Percentiles rank a stretch among this genome's conserved stretches.
These are phyloP conservation scores for Epiblema foenella DNA, from an alignment of 2,888 invertebrate genomes.

Conservation along the genomic window DNA sequence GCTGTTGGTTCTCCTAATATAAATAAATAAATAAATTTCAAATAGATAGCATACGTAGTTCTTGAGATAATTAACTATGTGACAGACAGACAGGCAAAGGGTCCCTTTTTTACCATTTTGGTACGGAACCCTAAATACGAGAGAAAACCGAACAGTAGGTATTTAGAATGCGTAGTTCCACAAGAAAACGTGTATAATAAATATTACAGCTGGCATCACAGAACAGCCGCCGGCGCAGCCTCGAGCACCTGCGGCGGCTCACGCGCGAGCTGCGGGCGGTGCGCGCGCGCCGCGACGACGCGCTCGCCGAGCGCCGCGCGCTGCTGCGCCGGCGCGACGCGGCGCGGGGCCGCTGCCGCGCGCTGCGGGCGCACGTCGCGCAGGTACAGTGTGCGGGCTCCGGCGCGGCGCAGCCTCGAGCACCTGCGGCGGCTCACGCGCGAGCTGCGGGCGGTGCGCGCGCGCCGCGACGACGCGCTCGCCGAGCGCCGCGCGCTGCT, in stretches of 20 bases:
- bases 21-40: no score
- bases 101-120: no score
- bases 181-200: background rate
- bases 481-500: constrained; percentile 62
- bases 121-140: no score
- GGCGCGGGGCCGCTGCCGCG: constrained; percentile 57
- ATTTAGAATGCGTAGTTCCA: no score
- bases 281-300: constrained; percentile 67
- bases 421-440: constrained; percentile 71
- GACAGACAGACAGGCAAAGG: no score
- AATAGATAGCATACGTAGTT: no score
- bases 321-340: constrained; percentile 58
- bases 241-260: constrained; percentile 72
- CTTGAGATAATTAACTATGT: no score
- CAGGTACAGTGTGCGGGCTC: constrained; percentile 60
- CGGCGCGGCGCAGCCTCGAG: constrained; percentile 74
- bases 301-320: constrained; percentile 61
- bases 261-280: constrained; percentile 73
- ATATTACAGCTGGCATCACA: constrained; percentile 72
- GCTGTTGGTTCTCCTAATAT: no score
- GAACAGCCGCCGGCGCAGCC: constrained; percentile 75
- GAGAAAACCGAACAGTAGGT: no score
- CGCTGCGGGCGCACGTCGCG: constrained; percentile 60
- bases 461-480: constrained; percentile 66
- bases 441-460: constrained; percentile 71